Evolutionary conservation across 2,113 vertebrate genomes (phyloP).

Genomic region (Dasypus novemcinctus): DNA sequence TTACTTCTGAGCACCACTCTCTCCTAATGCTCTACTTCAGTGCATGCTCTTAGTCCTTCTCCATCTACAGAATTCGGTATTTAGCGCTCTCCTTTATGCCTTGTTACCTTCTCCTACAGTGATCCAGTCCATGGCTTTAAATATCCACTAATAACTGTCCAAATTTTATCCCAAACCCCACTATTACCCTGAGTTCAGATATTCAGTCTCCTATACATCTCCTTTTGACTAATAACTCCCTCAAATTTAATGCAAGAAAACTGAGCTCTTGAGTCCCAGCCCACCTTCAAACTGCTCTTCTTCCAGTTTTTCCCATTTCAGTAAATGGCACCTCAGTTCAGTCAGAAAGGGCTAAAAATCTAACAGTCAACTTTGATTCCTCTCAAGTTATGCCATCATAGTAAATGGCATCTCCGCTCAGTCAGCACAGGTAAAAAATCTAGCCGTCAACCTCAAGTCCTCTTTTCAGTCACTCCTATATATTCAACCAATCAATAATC

Average conservation of each 20-base stretch:
- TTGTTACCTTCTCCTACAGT: not conserved
- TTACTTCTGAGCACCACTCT: not conserved
- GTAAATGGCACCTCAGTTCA: not conserved
- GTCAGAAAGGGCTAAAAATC: not conserved
- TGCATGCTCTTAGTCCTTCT: not conserved
- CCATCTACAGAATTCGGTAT: not conserved
- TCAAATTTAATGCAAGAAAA: not conserved
- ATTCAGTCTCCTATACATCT: not conserved
- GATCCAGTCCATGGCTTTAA: not conserved
- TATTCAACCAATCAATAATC: not conserved
- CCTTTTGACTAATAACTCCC: not conserved
- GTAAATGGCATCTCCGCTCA: not conserved
- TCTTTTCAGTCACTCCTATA: not conserved
- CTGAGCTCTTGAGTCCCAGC: not conserved
- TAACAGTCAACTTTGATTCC: not conserved
- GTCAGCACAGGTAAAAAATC: not conserved
- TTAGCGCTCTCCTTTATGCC: not conserved
- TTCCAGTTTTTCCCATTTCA: not conserved
- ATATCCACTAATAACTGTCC: not conserved
- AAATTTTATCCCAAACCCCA: not conserved
- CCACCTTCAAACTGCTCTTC: not conserved
- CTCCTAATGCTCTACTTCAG: not conserved
- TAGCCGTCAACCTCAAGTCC: not conserved
- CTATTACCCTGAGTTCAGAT: not conserved
- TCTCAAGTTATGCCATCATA: not conserved